Evolutionary conservation across 2,888 invertebrate genomes (phyloP).

Genomic region (Scaptomyza cyrtandrae): DNA sequence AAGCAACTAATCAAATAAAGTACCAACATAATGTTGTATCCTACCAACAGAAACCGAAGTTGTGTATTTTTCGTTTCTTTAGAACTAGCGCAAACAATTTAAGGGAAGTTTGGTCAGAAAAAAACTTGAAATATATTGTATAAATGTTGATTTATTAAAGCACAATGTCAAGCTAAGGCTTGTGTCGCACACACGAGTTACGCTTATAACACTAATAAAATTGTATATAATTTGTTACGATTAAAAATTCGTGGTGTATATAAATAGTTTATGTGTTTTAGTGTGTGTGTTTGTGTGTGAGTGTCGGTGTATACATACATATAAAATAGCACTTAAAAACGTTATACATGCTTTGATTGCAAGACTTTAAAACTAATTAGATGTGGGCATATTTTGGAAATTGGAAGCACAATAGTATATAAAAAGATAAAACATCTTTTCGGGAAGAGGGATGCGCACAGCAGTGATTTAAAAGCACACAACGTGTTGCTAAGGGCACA

Average conservation of each 20-base stretch:
- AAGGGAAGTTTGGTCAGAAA: neutral
- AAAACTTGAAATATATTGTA: slow-evolving; percentile 10
- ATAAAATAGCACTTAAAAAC: slow-evolving; percentile 56
- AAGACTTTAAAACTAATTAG: slow-evolving; percentile 17
- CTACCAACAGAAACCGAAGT: neutral
- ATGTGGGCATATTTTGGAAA: slow-evolving; percentile 45
- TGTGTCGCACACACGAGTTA: slow-evolving; percentile 65
- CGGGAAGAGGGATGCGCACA: slow-evolving; percentile 21
- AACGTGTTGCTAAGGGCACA: slow-evolving; percentile 18
- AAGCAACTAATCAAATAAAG: slow-evolving; percentile 25
- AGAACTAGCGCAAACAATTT: too few species aligned
- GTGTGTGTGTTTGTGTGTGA: slow-evolving; percentile 5
- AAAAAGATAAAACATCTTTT: slow-evolving; percentile 36
- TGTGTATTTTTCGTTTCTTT: neutral
- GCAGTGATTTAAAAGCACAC: slow-evolving; percentile 36
- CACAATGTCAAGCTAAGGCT: slow-evolving; percentile 68
- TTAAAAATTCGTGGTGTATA: slow-evolving; percentile 71
- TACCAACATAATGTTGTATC: neutral
- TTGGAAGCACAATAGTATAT: slow-evolving; percentile 64
- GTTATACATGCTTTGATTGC: slow-evolving; percentile 39
- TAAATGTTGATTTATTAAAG: slow-evolving; percentile 60
- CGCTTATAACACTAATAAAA: slow-evolving; percentile 41
- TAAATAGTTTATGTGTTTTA: slow-evolving; percentile 48
- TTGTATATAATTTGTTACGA: slow-evolving; percentile 60
- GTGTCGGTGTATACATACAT: slow-evolving; percentile 24